A percentile compares a stretch with the other conserved stretches of the same genome.
These are phyloP conservation scores for Leptobrachium leishanense DNA, from an alignment of 2,113 vertebrate genomes.

Conservation along the genomic window DNA sequence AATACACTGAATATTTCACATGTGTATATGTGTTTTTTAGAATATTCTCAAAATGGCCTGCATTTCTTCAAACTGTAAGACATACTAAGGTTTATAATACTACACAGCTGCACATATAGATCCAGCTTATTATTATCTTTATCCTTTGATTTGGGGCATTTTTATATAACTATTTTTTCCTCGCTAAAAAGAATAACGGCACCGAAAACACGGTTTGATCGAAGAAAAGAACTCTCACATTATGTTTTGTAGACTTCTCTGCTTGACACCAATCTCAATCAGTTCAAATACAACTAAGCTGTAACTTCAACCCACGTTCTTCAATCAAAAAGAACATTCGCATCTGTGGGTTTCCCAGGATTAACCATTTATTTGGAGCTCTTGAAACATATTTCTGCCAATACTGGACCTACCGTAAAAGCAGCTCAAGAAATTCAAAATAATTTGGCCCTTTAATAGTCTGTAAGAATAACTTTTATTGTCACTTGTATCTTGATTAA, in stretches of 20 bases:
- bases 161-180: neutral
- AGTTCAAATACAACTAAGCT: constrained; percentile 32
- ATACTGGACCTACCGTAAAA: too few relatives aligned
- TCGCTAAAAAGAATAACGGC: constrained; percentile 11
- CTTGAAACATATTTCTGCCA: too few relatives aligned
- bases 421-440: too few relatives aligned
- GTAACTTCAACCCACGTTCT: constrained; percentile 30
- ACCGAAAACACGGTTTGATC: neutral
- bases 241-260: constrained; percentile 26
- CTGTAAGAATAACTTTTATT: too few relatives aligned
- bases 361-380: neutral
- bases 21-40: too few relatives aligned
- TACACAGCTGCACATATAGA: too few relatives aligned
- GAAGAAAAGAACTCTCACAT: constrained; percentile 32
- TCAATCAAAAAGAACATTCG: constrained; percentile 2
- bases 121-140: neutral
- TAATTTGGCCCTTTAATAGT: too few relatives aligned
- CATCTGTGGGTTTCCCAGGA: neutral
- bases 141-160: neutral
- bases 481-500: too few relatives aligned
- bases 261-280: constrained; percentile 22
- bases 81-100: too few relatives aligned
- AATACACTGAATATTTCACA: too few relatives aligned
- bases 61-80: too few relatives aligned
- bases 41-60: too few relatives aligned